Conservation (phyloP, 2,888 invertebrate species). For the Eupeodes latifasciatus region DNA sequence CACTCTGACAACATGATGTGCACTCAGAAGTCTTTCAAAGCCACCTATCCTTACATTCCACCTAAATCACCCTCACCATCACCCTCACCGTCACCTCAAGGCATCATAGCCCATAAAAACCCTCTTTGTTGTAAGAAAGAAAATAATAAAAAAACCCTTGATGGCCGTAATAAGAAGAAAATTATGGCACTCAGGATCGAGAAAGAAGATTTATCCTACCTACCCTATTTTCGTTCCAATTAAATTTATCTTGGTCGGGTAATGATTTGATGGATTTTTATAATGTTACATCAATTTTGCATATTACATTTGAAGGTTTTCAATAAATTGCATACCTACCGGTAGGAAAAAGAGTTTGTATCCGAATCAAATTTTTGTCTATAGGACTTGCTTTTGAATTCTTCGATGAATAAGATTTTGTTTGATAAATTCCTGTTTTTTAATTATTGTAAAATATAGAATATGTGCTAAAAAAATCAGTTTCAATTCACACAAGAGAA, state of each 20-base stretch:
- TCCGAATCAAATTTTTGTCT: background rate
- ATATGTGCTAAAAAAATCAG: background rate
- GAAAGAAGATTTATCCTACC: constrained; percentile 25
- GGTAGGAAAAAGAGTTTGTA: background rate
- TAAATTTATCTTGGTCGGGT: constrained; percentile 46
- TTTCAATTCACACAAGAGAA: constrained; percentile 17
- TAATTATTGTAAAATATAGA: background rate
- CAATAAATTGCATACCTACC: constrained; percentile 39
- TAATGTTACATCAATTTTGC: constrained; percentile 53
- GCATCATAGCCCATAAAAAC: background rate
- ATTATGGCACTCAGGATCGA: constrained; percentile 68
- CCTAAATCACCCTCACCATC: background rate
- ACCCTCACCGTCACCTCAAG: background rate
- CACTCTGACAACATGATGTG: constrained; percentile 52
- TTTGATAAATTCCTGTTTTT: background rate
- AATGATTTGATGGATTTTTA: constrained; percentile 47
- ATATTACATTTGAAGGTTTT: constrained; percentile 12
- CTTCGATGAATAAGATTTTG: background rate
- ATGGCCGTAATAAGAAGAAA: constrained; percentile 63
- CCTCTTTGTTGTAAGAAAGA: constrained; percentile 11
- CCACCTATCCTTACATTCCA: background rate
- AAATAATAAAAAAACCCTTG: constrained; percentile 36
- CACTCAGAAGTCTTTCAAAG: constrained; percentile 51
- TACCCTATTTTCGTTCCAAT: constrained; percentile 29
- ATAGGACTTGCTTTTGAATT: background rate